Evolutionary conservation across 1,140 invertebrate genomes (phyloP).

Genomic region (Sesamia nonagrioides): DNA sequence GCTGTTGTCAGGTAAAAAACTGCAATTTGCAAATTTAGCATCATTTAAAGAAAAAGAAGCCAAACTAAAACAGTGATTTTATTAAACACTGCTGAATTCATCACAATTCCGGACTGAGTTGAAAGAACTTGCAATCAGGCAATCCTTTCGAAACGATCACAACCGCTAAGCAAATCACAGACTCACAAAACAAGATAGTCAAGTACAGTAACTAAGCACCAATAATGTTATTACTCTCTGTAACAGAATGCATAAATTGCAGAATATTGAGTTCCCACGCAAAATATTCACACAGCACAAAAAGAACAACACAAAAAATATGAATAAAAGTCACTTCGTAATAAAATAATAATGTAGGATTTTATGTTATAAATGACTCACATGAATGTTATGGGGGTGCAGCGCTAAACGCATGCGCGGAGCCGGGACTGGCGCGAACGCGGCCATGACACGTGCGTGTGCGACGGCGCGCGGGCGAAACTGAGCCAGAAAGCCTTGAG

Average conservation of each 20-base stretch:
- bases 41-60: neutral
- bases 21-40: neutral
- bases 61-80: neutral
- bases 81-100: neutral
- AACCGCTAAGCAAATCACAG: slow-evolving; percentile 9
- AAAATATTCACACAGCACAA: slow-evolving; percentile 12
- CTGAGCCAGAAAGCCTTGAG: slow-evolving; percentile 28
- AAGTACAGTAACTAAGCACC: slow-evolving; percentile 42
- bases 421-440: slow-evolving; percentile 70
- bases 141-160: slow-evolving; percentile 13
- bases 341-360: slow-evolving; percentile 38
- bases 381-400: slow-evolving; percentile 81
- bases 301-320: slow-evolving; percentile 40
- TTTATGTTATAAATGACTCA: slow-evolving; percentile 63
- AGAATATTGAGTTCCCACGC: slow-evolving; percentile 79
- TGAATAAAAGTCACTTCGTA: slow-evolving; percentile 27
- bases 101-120: neutral
- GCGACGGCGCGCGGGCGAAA: slow-evolving; percentile 53
- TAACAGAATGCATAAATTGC: slow-evolving; percentile 79
- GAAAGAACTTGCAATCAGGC: neutral
- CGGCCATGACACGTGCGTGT: slow-evolving; percentile 72
- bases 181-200: slow-evolving; percentile 11
- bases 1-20: slow-evolving; percentile 6
- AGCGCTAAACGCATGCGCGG: slow-evolving; percentile 77
- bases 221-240: slow-evolving; percentile 68